Base-by-base conservation (phyloP, 2,888 invertebrate species). In the Drosophila heteroneura region DNA sequence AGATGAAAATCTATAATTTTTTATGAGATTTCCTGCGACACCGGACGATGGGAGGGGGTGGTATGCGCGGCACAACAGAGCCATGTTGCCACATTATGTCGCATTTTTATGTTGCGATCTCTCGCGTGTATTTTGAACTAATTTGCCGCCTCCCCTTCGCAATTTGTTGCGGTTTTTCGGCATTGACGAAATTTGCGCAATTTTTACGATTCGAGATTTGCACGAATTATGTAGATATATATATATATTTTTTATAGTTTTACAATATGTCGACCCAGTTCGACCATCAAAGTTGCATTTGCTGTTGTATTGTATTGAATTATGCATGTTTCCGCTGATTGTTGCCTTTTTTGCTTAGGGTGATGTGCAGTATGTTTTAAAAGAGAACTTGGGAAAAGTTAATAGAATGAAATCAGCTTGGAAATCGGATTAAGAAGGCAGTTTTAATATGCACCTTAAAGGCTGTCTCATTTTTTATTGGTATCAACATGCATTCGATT, bases 1-100 rank as follows among this genome's bases (percentile, higher is more conserved):
- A 90, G 79, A 87, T 85, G 85, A 78, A 88, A 86, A 88, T 88
- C 90, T 88, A 88, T 88, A 88, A 88, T 88, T 88, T 88, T 90
- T 88, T 88, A 88, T 90, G 76, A 63, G 85, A 75, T 70, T 69
- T 74, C 70, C 58, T 86, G 81, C 82, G 80, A 74, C 81, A 74
- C 64, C 73, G 72, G 78, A 52, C 64, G 66, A 26, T 6, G 30
- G 9, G 19, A 5, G n/a, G 35, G 30, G 35, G 35, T 12, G 32
- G 47, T n/a, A 16, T 32, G 58, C 22, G 51, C 14, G 35, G 26
- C 54, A 47, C 32, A 52, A 30, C 54, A 49, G 26, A 26, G 69
- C 47, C 71, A 72, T 68, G 78, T 70, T 82, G 84, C 79, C 79
- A 82, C 82, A 82, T 83, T 87, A 85, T 85, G 87, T 85, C 75